Evolutionary conservation across 2,888 invertebrate species (phyloP).

Genomic region (Drosophila affinis): DNA sequence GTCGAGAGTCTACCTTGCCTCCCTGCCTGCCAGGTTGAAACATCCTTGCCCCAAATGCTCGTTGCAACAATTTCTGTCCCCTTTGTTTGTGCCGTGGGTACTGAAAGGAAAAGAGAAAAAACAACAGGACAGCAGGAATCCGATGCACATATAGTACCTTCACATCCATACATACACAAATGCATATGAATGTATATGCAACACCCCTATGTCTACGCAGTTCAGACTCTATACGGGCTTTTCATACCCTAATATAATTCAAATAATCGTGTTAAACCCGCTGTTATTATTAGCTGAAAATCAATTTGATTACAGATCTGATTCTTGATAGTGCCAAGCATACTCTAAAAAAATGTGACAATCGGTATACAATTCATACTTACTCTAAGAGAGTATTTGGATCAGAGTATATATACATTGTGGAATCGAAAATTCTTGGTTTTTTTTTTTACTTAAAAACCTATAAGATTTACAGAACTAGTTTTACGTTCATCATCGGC

Average conservation of each 20-base stretch:
- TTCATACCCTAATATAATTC: not conserved
- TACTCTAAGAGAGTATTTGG: not conserved
- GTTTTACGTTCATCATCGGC: not conserved
- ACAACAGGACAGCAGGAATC: constrained; percentile 32
- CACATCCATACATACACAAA: not conserved
- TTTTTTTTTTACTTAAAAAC: not conserved
- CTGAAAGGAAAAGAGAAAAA: constrained; percentile 46
- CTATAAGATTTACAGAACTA: not conserved
- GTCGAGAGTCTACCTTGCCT: constrained; percentile 7
- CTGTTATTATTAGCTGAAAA: not conserved
- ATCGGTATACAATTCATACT: too few relatives aligned
- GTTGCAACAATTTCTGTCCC: constrained; percentile 58
- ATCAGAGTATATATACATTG: not conserved
- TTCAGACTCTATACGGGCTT: not conserved
- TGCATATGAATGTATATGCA: constrained; percentile 7
- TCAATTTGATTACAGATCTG: not conserved
- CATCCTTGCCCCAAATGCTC: constrained; percentile 69
- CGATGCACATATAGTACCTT: not conserved
- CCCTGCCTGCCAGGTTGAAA: constrained; percentile 12
- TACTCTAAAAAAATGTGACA: too few relatives aligned
- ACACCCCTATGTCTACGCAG: not conserved
- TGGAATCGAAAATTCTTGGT: not conserved
- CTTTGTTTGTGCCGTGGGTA: constrained; percentile 56
- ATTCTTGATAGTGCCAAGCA: too few relatives aligned
- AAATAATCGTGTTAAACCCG: too few relatives aligned